These are phyloP conservation scores for Oreochromis spilurus DNA, from an alignment of 2,113 vertebrate genomes.

Conservation along the genomic window DNA sequence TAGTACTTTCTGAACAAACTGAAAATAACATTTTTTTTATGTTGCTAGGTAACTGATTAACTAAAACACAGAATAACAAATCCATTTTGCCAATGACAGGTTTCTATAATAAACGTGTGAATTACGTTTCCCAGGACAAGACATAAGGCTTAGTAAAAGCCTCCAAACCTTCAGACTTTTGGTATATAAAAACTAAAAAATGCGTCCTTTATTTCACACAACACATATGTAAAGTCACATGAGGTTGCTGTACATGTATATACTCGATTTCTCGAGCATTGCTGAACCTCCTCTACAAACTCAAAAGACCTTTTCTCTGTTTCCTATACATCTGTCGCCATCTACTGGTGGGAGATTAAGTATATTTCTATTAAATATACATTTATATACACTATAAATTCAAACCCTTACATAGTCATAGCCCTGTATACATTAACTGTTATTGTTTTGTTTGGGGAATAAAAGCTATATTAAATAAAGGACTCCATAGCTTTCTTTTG, in stretches of 20 bases:
- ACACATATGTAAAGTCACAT: not conserved
- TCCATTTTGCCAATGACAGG: not conserved
- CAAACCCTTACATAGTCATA: not conserved
- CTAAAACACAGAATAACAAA: not conserved
- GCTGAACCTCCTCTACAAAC: not conserved
- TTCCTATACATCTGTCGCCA: not conserved
- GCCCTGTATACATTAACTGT: not conserved
- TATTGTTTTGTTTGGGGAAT: too few relatives aligned
- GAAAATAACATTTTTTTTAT: not conserved
- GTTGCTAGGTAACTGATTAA: not conserved
- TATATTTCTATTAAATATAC: not conserved
- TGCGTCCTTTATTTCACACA: not conserved
- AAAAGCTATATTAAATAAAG: too few relatives aligned
- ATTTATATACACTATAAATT: not conserved
- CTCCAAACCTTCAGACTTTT: not conserved
- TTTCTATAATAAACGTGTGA: not conserved
- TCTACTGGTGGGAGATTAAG: constrained; percentile 38
- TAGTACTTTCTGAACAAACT: too few relatives aligned
- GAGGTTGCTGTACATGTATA: not conserved
- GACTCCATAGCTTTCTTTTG: too few relatives aligned
- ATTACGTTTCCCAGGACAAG: constrained; percentile 56
- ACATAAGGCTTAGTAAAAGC: constrained; percentile 78
- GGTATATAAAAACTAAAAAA: too few relatives aligned
- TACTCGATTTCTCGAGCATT: not conserved
- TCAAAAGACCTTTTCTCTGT: not conserved